These are phyloP conservation scores for Macropodus opercularis DNA, from an alignment of 2,797 vertebrate genomes.

Conservation along the genomic window DNA sequence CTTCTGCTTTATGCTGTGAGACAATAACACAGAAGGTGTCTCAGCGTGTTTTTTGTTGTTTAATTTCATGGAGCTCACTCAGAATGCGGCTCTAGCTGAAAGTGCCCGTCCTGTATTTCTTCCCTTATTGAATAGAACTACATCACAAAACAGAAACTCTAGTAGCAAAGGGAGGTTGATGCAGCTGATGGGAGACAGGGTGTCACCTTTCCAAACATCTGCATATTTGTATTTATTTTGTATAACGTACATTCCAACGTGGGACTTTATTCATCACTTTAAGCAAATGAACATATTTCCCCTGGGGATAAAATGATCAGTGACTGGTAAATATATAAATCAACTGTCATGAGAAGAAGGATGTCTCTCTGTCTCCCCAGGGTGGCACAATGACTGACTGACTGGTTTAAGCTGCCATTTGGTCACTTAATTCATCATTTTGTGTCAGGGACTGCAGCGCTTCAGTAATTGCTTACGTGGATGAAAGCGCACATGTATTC, in stretches of 20 bases:
- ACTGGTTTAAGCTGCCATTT: conserved; percentile 55
- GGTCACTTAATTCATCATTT: conserved; percentile 60
- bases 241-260: conserved; percentile 25
- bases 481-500: conserved; percentile 19
- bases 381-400: conserved; percentile 49
- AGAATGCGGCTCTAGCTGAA: conserved; percentile 6
- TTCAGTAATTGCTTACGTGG: conserved; percentile 42
- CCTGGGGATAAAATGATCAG: conserved; percentile 38
- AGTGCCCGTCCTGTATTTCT: conserved; percentile 6
- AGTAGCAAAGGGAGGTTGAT: not conserved
- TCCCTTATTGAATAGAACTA: conserved; percentile 25
- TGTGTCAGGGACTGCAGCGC: conserved; percentile 35
- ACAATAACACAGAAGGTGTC: no score
- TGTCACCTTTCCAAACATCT: conserved; percentile 7
- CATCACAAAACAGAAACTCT: conserved; percentile 8
- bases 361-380: conserved; percentile 40
- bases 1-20: no score
- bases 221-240: not conserved
- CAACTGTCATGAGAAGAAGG: conserved; percentile 43
- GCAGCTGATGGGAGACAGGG: conserved; percentile 1
- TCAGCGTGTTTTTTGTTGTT: not conserved
- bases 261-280: conserved; percentile 3
- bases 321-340: conserved; percentile 53
- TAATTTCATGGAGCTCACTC: not conserved
- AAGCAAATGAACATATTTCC: conserved; percentile 36